These are phyloP conservation scores for Calliphora vicina DNA, from an alignment of 1,140 invertebrate species.

Conservation along the genomic window DNA sequence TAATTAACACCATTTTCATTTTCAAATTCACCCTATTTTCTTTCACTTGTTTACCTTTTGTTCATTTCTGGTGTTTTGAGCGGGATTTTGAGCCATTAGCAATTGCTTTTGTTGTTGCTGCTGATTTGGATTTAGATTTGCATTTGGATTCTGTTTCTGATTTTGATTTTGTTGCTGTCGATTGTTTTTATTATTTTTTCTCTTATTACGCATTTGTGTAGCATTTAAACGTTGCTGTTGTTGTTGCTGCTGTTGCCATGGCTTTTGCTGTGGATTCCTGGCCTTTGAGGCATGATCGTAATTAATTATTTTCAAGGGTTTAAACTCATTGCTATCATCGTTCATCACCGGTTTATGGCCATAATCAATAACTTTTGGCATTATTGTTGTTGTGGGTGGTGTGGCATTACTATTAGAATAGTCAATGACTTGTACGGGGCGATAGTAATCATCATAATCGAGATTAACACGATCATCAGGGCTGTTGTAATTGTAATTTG, in stretches of 20 bases:
- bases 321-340: slow-evolving; percentile 43
- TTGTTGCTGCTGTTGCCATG: not conserved
- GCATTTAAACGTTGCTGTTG: not conserved
- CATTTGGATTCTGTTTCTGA: not conserved
- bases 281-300: slow-evolving; percentile 67
- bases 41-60: slow-evolving; percentile 20
- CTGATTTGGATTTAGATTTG: not conserved
- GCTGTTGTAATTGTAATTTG: slow-evolving; percentile 37
- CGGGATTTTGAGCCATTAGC: not conserved
- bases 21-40: not conserved
- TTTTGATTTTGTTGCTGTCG: not conserved
- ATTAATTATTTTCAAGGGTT: slow-evolving; percentile 69
- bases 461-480: slow-evolving; percentile 22
- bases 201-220: not conserved
- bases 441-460: slow-evolving; percentile 46
- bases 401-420: slow-evolving; percentile 59
- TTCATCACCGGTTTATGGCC: slow-evolving; percentile 67
- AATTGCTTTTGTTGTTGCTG: not conserved
- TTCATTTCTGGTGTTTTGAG: not conserved
- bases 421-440: slow-evolving; percentile 59
- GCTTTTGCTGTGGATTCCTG: not conserved
- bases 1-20: not conserved
- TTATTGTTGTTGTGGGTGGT: slow-evolving; percentile 38
- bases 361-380: slow-evolving; percentile 77
- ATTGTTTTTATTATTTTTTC: not conserved